A percentile compares a stretch with the other conserved stretches of the same genome.
These are phyloP conservation scores for Arrhopalites spinosus DNA, from an alignment of 2,888 invertebrate species.

Conservation along the genomic window DNA sequence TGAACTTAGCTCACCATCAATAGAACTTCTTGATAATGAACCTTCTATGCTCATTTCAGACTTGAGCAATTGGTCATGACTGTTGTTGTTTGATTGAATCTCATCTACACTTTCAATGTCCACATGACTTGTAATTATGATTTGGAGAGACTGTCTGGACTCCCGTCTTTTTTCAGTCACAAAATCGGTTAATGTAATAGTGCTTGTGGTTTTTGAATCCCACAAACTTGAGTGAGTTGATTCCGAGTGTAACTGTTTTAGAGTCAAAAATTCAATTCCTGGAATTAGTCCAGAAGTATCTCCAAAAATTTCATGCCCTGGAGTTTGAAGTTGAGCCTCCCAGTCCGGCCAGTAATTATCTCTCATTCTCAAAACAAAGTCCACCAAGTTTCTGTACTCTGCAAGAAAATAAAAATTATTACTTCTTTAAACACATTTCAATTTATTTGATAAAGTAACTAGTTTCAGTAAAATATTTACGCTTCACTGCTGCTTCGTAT, in stretches of 20 bases:
- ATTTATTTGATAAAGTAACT: background rate
- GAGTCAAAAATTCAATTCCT: constrained; percentile 29
- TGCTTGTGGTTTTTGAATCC: constrained; percentile 14
- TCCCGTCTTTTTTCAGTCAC: background rate
- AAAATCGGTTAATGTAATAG: background rate
- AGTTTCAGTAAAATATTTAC: constrained; percentile 45
- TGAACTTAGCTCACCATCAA: too few species aligned
- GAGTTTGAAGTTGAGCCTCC: constrained; percentile 38
- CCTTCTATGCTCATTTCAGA: too few species aligned
- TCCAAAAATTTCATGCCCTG: constrained; percentile 19
- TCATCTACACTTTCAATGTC: background rate
- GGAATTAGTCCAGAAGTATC: background rate
- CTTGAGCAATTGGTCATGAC: too few species aligned
- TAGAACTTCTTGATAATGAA: too few species aligned
- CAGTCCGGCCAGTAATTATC: constrained; percentile 53
- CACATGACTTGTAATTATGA: background rate
- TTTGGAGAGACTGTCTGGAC: background rate
- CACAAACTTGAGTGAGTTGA: constrained; percentile 29
- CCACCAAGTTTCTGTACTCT: constrained; percentile 47
- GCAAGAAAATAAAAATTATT: constrained; percentile 3
- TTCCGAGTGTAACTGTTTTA: constrained; percentile 8
- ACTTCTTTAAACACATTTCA: background rate
- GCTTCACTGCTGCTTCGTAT: constrained; percentile 52
- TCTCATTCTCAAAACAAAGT: constrained; percentile 48
- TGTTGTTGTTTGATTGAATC: background rate